Conservation (phyloP, 2,797 vertebrate genomes). For the Gymnopithys bicolor region DNA sequence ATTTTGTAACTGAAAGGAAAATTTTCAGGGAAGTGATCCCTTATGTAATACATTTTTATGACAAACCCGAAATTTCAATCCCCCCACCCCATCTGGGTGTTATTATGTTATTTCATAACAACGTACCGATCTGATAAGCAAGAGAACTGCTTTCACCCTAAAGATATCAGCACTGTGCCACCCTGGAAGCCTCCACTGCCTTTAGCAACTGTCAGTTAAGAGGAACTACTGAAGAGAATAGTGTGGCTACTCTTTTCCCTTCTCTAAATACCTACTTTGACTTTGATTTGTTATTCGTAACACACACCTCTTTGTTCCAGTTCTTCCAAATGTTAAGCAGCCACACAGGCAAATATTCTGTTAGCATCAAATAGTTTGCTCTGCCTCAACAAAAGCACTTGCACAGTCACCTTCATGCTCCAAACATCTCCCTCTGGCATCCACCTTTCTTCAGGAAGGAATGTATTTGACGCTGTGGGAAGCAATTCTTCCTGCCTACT, state of each 20-base stretch:
- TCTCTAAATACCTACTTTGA: background rate
- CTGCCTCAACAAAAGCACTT: background rate
- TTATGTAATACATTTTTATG: background rate
- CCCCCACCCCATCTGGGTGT: fast-evolving
- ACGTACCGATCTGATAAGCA: background rate
- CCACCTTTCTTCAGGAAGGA: background rate
- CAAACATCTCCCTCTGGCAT: background rate
- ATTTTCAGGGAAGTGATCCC: background rate
- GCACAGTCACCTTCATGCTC: background rate
- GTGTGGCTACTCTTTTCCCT: background rate
- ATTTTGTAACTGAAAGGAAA: background rate
- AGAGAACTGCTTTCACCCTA: background rate
- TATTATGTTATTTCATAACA: background rate
- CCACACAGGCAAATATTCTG: background rate
- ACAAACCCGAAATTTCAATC: background rate
- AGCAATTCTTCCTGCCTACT: conserved; percentile 12
- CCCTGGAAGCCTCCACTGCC: background rate
- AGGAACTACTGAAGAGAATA: background rate
- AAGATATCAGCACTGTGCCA: background rate
- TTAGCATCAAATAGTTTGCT: conserved; percentile 1
- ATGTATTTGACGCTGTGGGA: background rate
- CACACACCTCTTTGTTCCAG: background rate
- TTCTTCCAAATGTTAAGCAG: conserved; percentile 6
- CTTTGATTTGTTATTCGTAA: background rate
- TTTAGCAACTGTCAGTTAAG: background rate